Conservation (phyloP, 2,113 vertebrate species). For the Pollachius pollachius region DNA sequence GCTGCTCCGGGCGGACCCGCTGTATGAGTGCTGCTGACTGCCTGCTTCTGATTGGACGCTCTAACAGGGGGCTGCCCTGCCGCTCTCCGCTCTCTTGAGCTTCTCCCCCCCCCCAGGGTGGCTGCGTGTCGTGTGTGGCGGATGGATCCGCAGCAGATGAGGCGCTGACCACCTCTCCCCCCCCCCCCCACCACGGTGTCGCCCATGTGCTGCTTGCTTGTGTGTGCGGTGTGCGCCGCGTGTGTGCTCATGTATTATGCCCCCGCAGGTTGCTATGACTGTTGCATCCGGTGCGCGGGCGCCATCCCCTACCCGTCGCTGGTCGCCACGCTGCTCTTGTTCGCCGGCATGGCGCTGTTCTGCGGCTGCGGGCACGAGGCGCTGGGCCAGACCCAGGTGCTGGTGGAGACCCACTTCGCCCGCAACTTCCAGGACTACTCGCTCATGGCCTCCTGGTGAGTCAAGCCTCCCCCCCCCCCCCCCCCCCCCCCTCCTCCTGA, state of each 20-base stretch:
- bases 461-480: slow-evolving; percentile 18
- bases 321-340: slow-evolving; percentile 94
- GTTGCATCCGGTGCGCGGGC: slow-evolving; percentile 93
- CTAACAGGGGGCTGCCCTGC: slow-evolving; percentile 35
- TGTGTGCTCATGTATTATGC: slow-evolving; percentile 77
- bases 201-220: slow-evolving; percentile 74
- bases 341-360: slow-evolving; percentile 91
- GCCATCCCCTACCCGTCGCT: slow-evolving; percentile 94
- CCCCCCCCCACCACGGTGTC: slow-evolving; percentile 32
- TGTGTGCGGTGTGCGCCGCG: slow-evolving; percentile 77
- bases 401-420: slow-evolving; percentile 94
- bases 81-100: slow-evolving; percentile 31
- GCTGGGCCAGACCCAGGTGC: slow-evolving; percentile 86
- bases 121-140: slow-evolving; percentile 47
- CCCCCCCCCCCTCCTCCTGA: no score
- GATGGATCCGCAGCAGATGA: slow-evolving; percentile 53
- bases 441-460: slow-evolving; percentile 90
- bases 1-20: no score
- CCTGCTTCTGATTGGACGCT: slow-evolving; percentile 45
- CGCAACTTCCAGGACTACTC: slow-evolving; percentile 90
- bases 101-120: slow-evolving; percentile 52
- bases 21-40: slow-evolving; percentile 25
- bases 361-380: slow-evolving; percentile 96
- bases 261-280: slow-evolving; percentile 92
- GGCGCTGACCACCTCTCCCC: slow-evolving; percentile 34